Conservation (phyloP, 2,797 vertebrate species). For the Poeciliopsis gracilis region DNA sequence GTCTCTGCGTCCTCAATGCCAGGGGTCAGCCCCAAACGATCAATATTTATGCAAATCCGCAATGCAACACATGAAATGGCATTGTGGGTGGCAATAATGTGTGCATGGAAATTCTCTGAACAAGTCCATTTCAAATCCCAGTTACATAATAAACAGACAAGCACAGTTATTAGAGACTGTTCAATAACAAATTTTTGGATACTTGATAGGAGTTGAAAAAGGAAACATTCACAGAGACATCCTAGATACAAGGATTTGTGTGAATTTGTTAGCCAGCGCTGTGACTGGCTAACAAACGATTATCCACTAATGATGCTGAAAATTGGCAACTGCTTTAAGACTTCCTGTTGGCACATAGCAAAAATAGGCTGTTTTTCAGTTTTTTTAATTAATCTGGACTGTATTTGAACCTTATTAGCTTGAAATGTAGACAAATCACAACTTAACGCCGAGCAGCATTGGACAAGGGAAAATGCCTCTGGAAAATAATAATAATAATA, state of each 20-base stretch:
- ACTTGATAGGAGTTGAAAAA: not conserved
- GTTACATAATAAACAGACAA: not conserved
- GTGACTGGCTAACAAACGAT: not conserved
- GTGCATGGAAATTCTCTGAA: not conserved
- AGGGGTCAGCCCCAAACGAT: not conserved
- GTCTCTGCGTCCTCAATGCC: not conserved
- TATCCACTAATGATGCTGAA: not conserved
- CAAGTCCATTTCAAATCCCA: not conserved
- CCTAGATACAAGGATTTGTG: not conserved
- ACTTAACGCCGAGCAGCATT: not conserved
- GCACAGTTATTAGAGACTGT: not conserved
- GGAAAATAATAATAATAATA: not conserved
- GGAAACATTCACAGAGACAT: not conserved
- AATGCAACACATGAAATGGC: not conserved
- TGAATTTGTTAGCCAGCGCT: not conserved
- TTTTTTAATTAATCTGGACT: not conserved
- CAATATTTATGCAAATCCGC: not conserved
- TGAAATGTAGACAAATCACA: not conserved
- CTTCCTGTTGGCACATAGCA: not conserved
- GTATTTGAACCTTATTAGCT: not conserved
- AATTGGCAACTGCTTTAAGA: conserved; percentile 1
- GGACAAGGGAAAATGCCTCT: not conserved
- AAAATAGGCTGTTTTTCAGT: not conserved
- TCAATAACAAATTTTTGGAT: not conserved
- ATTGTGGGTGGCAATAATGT: not conserved